Base-by-base conservation (phyloP, 2,888 invertebrate species). In the Julus scanicus region DNA sequence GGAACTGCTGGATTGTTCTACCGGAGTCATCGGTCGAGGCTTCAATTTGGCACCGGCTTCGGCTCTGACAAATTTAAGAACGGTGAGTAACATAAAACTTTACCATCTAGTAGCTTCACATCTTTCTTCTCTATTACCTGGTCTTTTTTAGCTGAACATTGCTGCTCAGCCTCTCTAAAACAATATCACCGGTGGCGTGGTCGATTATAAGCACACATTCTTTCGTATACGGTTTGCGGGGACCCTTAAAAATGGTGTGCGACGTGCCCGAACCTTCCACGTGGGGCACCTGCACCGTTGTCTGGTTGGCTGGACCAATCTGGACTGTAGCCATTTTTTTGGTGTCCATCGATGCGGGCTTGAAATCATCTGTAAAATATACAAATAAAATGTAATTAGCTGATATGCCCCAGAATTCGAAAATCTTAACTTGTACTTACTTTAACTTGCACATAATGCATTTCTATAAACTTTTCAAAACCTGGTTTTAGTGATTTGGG, bases 141-240 rank as follows among this genome's bases (percentile, higher is more conserved):
- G 97, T 97, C 93, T 97, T 97, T 93, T 98, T 98, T 88, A 98
- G 96, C 94, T 96, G 96, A 91, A 99, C 96, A 93, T 97, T 97
- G 91, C 96, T 96, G 90, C 96, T 95, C 90, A 99, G 94, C 93
- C 96, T 97, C 93, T 99, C 99, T 91, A 99, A 93, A 86, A 97
- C 97, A 91, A 98, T 96, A 93, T 97, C 97, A 89, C 98, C 98
- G 15, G 98, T 99, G 90, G 95, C 94, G 92, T 96, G 95, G 93
- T 99, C 98, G 91, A 97, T 97, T 90, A 99, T 97, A 88, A 99
- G 94, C 89, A 99, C 97, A 93, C 98, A 99, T 94, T 99, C 99
- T 92, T 97, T 97, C 89, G 96, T 95, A 92, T 96, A 96, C 88
- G 97, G 97, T 92, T 96, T 95, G 92, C 97, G 97, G 91, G 97